A percentile compares a stretch with the other conserved stretches of the same genome.
Evolutionary conservation across 1,140 invertebrate genomes (phyloP).

Genomic region (Conus betulinus): DNA sequence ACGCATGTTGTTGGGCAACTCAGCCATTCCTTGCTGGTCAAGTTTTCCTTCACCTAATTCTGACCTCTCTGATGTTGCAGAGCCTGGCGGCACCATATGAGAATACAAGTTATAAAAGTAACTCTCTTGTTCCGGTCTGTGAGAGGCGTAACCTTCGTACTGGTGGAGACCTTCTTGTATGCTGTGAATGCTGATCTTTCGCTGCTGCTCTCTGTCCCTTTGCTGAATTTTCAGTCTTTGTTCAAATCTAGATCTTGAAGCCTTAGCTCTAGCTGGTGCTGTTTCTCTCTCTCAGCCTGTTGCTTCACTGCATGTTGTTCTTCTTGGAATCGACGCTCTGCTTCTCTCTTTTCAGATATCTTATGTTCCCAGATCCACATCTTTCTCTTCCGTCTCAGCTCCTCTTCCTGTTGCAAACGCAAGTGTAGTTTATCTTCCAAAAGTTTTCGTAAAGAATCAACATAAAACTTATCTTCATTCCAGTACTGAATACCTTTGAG

Average conservation of each 20-base stretch:
- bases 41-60: too few species aligned
- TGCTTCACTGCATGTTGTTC: not conserved
- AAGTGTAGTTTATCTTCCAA: constrained; percentile 15
- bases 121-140: too few species aligned
- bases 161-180: not conserved
- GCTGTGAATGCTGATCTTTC: not conserved
- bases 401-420: not conserved
- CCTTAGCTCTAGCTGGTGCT: not conserved
- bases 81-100: too few species aligned
- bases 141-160: too few species aligned
- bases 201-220: not conserved
- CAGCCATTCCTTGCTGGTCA: too few species aligned
- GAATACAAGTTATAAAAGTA: too few species aligned
- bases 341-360: not conserved
- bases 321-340: not conserved
- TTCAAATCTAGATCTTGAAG: too few species aligned
- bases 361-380: not conserved
- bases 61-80: too few species aligned
- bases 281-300: not conserved
- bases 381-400: not conserved
- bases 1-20: too few species aligned
- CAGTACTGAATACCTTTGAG: constrained; percentile 14
- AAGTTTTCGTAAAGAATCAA: constrained; percentile 14
- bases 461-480: constrained; percentile 30
- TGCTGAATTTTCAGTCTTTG: not conserved